Conservation (phyloP, 2,888 invertebrate genomes). For the Amaurobius ferox region DNA sequence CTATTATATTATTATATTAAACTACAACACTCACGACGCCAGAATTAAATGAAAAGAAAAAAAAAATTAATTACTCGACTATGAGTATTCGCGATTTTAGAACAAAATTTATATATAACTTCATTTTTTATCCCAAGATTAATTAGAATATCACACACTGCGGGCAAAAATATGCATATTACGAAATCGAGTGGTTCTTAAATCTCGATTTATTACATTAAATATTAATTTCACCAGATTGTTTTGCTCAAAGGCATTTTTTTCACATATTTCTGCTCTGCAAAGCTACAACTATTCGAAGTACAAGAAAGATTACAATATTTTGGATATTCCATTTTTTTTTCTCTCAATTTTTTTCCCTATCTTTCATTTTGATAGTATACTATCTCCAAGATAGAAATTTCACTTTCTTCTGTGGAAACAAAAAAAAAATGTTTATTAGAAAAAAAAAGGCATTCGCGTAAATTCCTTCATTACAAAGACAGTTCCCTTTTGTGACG, state of each 20-base stretch:
- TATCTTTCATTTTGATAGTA: neutral
- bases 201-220: conserved; percentile 1
- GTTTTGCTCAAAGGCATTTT: neutral
- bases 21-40: too few relatives aligned
- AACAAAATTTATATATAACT: too few relatives aligned
- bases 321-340: conserved; percentile 50
- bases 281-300: neutral
- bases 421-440: conserved; percentile 10
- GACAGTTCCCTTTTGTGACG: conserved; percentile 21
- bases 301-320: conserved; percentile 6
- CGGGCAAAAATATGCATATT: too few relatives aligned
- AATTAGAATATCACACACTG: too few relatives aligned
- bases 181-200: neutral
- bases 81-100: too few relatives aligned
- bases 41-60: too few relatives aligned
- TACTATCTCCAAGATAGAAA: neutral
- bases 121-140: too few relatives aligned
- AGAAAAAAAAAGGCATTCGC: conserved; percentile 30
- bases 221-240: neutral
- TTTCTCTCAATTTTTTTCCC: neutral
- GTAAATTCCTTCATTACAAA: conserved; percentile 41
- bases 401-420: neutral
- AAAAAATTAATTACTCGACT: too few relatives aligned
- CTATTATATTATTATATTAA: too few relatives aligned
- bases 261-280: neutral